Conservation (phyloP, 2,113 vertebrate species). For the Tenebrosternarchus preto region DNA sequence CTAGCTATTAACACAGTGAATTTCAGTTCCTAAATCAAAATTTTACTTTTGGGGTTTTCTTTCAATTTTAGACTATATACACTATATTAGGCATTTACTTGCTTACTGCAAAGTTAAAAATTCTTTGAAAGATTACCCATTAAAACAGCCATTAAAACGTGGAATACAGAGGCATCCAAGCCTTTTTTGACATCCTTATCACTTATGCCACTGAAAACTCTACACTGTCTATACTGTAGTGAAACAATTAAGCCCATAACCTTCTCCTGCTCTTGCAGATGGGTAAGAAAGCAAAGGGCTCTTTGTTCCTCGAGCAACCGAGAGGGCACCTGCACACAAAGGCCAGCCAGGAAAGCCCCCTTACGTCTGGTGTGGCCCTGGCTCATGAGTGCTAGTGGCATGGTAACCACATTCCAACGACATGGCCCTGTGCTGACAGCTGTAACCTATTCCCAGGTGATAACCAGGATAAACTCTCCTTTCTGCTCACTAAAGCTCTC, state of each 20-base stretch:
- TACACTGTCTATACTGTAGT: not conserved
- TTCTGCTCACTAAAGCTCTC: too few relatives aligned
- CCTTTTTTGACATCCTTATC: too few relatives aligned
- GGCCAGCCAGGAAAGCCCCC: slow-evolving; percentile 43
- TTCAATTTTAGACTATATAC: too few relatives aligned
- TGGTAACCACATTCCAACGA: slow-evolving; percentile 35
- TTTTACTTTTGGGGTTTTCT: too few relatives aligned
- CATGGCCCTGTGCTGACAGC: not conserved
- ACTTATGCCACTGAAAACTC: not conserved
- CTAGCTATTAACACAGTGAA: too few relatives aligned
- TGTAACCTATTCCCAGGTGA: slow-evolving; percentile 7
- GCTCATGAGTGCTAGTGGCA: slow-evolving; percentile 30
- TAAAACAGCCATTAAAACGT: too few relatives aligned
- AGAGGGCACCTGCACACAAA: slow-evolving; percentile 41
- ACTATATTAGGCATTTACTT: too few relatives aligned
- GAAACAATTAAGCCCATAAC: not conserved
- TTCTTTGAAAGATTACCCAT: too few relatives aligned
- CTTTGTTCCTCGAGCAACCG: slow-evolving; percentile 36
- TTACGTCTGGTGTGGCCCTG: slow-evolving; percentile 29
- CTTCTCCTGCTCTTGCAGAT: not conserved
- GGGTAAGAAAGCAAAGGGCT: slow-evolving; percentile 33
- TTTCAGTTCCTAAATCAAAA: too few relatives aligned
- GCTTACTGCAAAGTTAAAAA: too few relatives aligned
- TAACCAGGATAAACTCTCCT: too few relatives aligned
- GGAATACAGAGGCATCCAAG: too few relatives aligned